A percentile compares a stretch with the other conserved stretches of the same genome.
Evolutionary conservation across 2,113 vertebrate species (phyloP).

Genomic region (sheep (Ovis aries)): ARS-UI_Ramb_v3.0 NC_056058.1:106990501-106991000

Average conservation of each 20-base stretch:
- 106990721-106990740: not conserved
- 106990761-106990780: not conserved
- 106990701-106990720: not conserved
- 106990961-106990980: not conserved
- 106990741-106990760: not conserved
- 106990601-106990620: not conserved
- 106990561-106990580: not conserved
- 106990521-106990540: not conserved
- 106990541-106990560: not conserved
- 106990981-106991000: slow-evolving; percentile 7
- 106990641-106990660: not conserved
- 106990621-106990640: not conserved
- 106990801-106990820: not conserved
- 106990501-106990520: not conserved
- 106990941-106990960: not conserved
- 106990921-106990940: not conserved
- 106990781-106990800: not conserved
- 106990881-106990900: not conserved
- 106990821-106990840: slow-evolving; percentile 6
- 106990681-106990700: not conserved
- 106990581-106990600: not conserved
- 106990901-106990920: not conserved
- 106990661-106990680: not conserved
- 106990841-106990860: not conserved
- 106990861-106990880: not conserved